Evolutionary conservation across 2,113 vertebrate species (phyloP), one percentile per base, ranked within the genome.

Genomic region (Microcebus tavaratra): DNA sequence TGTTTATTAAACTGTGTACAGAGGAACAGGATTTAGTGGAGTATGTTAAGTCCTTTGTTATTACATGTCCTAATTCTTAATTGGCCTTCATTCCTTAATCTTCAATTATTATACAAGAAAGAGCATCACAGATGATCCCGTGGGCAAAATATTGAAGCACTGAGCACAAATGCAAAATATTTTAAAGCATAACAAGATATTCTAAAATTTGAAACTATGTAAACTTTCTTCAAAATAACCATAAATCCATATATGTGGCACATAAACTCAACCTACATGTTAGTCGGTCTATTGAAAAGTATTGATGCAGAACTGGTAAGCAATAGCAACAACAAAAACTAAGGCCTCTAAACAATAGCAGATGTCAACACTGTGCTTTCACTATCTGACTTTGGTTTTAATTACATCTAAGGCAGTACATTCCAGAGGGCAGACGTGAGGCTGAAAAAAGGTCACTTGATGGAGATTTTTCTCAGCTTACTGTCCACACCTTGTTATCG

Each of bases 31-130:
- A 45, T 11, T 95, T 36, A 75, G 45, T 36, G 31, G 39, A 68
- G 27, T 11, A 27, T 42, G 34, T 29, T 70, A 79, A 72, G 75
- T 75, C 76, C 73, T 61, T 63, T 84, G 39, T 68, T 63, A 63
- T 8, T 36, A 55, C 5, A 5, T 25, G 42, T 31, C 57, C 23
- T 63, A 65, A 80, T 76, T 82, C 53, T 85, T 91, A 84, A 78
- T 63, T 57, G n/a, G 31, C 23, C 39, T 75, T 95, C 59, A 78
- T 88, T 88, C 53, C 45, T 88, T 65, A 84, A 63, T 59, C 76
- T 95, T 94, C 17, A 36, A 59, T 45, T 50, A 81, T 18, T 63
- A 45, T 42, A 96, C n/a, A 83, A 96, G 87, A 72, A 55, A 50
- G 17, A 90, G 18, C 36, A 59, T 8, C 1, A 31, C 5, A 21